Conservation (phyloP, 2,113 vertebrate species). For the Pseudopodoces humilis region DNA sequence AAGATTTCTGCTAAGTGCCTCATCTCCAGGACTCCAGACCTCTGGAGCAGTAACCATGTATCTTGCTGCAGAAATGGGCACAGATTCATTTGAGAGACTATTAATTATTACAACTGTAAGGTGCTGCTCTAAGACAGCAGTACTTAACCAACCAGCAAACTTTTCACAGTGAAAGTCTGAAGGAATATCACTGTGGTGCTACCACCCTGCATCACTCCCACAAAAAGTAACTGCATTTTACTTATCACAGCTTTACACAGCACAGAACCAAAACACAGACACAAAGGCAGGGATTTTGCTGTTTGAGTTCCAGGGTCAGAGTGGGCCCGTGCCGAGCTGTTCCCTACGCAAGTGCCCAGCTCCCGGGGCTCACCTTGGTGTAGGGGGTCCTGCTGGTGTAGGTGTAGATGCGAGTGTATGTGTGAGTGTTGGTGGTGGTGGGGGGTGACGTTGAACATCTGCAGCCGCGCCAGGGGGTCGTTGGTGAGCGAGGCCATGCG, state of each 20-base stretch:
- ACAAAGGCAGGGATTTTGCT: background rate
- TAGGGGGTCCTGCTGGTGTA: slow-evolving; percentile 97
- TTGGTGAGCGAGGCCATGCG: slow-evolving; percentile 95
- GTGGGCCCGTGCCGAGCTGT: rapidly evolving
- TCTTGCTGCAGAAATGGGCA: background rate
- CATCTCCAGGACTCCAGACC: background rate
- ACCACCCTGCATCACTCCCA: background rate
- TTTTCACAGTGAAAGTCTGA: background rate
- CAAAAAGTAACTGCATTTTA: background rate
- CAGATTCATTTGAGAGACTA: background rate
- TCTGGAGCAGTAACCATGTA: background rate
- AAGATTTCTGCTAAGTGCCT: background rate
- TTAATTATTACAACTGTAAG: background rate
- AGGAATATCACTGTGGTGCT: rapidly evolving
- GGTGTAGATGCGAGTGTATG: slow-evolving; percentile 98
- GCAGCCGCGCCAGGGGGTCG: slow-evolving; percentile 92
- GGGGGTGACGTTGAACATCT: slow-evolving; percentile 99
- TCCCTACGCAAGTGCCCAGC: rapidly evolving
- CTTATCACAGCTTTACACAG: background rate
- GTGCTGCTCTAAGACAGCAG: background rate
- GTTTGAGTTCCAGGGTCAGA: rapidly evolving
- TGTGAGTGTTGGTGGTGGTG: slow-evolving; percentile 99
- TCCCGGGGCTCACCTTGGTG: slow-evolving; percentile 88
- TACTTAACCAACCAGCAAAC: background rate
- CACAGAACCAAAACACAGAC: rapidly evolving